phyloP scores from a whole-genome alignment of 2,888 invertebrate genomes.

The Apamea sordens region DNA sequence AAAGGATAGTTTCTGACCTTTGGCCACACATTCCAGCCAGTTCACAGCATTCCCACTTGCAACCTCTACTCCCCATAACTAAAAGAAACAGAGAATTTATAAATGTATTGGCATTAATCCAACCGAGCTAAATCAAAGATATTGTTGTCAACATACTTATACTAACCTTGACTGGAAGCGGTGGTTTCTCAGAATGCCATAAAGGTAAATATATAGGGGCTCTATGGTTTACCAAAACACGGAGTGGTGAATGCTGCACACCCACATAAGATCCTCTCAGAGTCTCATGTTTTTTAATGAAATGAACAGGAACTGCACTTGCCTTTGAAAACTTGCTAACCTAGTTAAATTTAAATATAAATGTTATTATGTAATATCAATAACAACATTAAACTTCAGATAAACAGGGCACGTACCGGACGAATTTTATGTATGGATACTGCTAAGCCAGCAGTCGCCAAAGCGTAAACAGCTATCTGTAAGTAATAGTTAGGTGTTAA shows the following conservation, averaged over 20 bases:
- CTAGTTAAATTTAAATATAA: conserved; percentile 77
- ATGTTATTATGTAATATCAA: conserved; percentile 82
- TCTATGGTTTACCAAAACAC: conserved; percentile 89
- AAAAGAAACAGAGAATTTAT: conserved; percentile 60
- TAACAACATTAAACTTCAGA: conserved; percentile 63
- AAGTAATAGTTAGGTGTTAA: conserved; percentile 72
- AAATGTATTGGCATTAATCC: conserved; percentile 62
- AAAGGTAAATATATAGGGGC: conserved; percentile 90
- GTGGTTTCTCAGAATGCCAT: conserved; percentile 87
- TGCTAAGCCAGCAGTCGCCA: conserved; percentile 90
- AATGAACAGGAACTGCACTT: conserved; percentile 90
- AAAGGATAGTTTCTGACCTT: conserved; percentile 85
- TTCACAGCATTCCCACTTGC: conserved; percentile 89
- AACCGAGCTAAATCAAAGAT: conserved; percentile 51
- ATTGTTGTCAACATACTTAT: conserved; percentile 47
- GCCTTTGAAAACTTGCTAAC: conserved; percentile 91
- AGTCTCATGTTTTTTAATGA: conserved; percentile 87
- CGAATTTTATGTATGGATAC: conserved; percentile 90
- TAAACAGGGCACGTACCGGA: conserved; percentile 86
- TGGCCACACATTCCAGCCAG: conserved; percentile 91
- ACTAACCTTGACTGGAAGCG: conserved; percentile 88
- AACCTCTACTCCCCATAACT: conserved; percentile 89
- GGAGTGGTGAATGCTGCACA: conserved; percentile 88
- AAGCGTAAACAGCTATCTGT: conserved; percentile 90
- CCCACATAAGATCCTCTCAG: conserved; percentile 88